Evolutionary conservation across 1,140 invertebrate species (phyloP), one percentile per base, ranked within the genome.

Genomic region (Aphelenchoides fujianensis): DNA sequence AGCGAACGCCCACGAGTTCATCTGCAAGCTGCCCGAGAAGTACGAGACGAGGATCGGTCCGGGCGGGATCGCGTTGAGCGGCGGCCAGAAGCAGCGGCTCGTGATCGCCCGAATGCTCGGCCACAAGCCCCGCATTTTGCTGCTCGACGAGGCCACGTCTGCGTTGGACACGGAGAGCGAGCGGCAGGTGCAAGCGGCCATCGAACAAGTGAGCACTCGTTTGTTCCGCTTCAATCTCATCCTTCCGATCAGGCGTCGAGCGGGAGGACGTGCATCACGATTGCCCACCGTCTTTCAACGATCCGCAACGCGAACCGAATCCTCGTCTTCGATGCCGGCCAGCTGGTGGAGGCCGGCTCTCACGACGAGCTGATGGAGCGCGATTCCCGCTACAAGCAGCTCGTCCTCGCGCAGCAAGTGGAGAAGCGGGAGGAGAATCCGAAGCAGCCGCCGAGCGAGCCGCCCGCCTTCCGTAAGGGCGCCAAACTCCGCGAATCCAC

Each of bases 231-330:
- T 48, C 12, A 48, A 16, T 48, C 12, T 48, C 41, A 16, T 12
- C 23, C 12, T 12, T 48, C 7, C 34, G 12, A 48, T n/a, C 12
- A 1, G 34, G 69, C 71, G 9, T 27, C 16, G 3, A 16, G 41
- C 5, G 86, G 85, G 35, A 66, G 82, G 28, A 92, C 91, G 1
- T 91, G 90, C 73, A 89, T 92, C 28, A 79, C 68, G 12, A 77
- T 77, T 57, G 75, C 75, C 0, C 75, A 77, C 74, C 71, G 75
- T 7, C 68, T 77, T 2, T 71, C 64, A 5, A 77, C 75, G 23
- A 64, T 82, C 27, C 68, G 76, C 48, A 79, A 82, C 85, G 31
- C 84, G 82, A 52, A 82, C 76, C 36, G 34, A 79, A 52, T 84
- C 74, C 64, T 76, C 59, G 87, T 88, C 7, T 70, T 88, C 19